Evolutionary conservation across 2,797 vertebrate species (phyloP).

Genomic region (Emys orbicularis): DNA sequence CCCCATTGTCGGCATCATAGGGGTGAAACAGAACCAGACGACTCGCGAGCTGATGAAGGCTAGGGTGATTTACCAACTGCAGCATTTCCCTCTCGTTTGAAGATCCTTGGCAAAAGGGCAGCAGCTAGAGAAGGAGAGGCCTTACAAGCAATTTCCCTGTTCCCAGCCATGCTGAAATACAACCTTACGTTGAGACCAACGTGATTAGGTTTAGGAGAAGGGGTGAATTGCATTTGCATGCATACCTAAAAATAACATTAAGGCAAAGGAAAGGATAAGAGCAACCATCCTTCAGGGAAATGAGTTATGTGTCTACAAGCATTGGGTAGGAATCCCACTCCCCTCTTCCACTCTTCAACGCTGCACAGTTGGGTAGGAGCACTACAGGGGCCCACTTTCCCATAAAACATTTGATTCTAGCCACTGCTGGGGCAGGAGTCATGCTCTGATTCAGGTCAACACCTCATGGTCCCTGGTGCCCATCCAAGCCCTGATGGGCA

Average conservation of each 20-base stretch:
- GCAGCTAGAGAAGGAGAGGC: neutral
- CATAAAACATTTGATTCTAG: neutral
- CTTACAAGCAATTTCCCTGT: neutral
- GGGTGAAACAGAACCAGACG: neutral
- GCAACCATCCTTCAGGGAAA: fast-evolving
- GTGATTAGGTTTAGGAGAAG: neutral
- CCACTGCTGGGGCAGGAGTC: neutral
- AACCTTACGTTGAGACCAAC: neutral
- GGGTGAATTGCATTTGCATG: neutral
- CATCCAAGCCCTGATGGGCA: neutral
- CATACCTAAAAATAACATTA: neutral
- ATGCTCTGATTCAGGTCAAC: neutral
- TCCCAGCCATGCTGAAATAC: neutral
- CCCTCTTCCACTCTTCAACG: neutral
- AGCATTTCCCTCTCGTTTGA: neutral
- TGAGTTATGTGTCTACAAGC: neutral
- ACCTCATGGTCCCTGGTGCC: neutral
- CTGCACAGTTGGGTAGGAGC: neutral
- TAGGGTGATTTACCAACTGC: neutral
- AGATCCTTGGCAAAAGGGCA: neutral
- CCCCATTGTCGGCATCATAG: neutral
- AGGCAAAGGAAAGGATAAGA: neutral
- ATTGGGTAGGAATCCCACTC: neutral
- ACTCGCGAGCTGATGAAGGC: neutral
- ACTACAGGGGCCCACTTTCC: neutral